These are phyloP conservation scores for Marasmarcha lunaedactyla DNA, from an alignment of 2,888 invertebrate species.

Conservation along the genomic window DNA sequence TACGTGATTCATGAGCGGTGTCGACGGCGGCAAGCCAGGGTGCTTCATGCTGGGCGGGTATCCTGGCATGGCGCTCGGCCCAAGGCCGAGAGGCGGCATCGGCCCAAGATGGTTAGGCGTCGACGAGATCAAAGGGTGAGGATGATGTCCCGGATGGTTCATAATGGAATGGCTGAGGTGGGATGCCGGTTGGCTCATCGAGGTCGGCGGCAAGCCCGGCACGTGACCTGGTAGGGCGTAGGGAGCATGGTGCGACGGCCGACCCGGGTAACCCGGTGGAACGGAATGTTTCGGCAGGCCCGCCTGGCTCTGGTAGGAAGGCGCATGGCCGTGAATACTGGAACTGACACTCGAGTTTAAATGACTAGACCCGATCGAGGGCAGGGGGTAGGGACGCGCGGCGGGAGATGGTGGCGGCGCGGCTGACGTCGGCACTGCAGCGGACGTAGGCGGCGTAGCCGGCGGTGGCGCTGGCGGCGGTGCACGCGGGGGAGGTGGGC, in stretches of 20 bases:
- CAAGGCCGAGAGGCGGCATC: conserved; percentile 31
- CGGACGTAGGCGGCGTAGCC: conserved; percentile 21
- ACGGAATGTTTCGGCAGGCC: conserved; percentile 65
- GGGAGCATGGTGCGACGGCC: conserved; percentile 52
- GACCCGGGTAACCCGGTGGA: conserved; percentile 44
- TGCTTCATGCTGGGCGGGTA: conserved; percentile 46
- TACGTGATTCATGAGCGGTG: conserved; percentile 30
- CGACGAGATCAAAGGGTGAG: conserved; percentile 33
- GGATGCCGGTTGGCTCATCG: conserved; percentile 42
- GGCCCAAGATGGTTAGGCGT: conserved; percentile 40
- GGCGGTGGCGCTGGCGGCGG: conserved; percentile 31
- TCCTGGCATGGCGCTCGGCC: conserved; percentile 40
- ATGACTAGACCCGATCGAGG: conserved; percentile 65
- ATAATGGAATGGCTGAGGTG: conserved; percentile 51
- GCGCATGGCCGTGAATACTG: conserved; percentile 54
- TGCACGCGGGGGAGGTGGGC: conserved; percentile 45
- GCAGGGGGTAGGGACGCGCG: conserved; percentile 49
- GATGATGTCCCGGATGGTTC: conserved; percentile 37
- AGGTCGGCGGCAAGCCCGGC: conserved; percentile 50
- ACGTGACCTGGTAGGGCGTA: conserved; percentile 52
- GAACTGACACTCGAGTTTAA: conserved; percentile 58
- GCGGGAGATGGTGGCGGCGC: conserved; percentile 42
- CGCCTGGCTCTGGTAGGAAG: conserved; percentile 56
- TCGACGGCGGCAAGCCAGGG: conserved; percentile 30
- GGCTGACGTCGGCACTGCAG: conserved; percentile 27